These are phyloP conservation scores for Sitta europaea DNA, from an alignment of 2,113 vertebrate genomes.

Conservation along the genomic window DNA sequence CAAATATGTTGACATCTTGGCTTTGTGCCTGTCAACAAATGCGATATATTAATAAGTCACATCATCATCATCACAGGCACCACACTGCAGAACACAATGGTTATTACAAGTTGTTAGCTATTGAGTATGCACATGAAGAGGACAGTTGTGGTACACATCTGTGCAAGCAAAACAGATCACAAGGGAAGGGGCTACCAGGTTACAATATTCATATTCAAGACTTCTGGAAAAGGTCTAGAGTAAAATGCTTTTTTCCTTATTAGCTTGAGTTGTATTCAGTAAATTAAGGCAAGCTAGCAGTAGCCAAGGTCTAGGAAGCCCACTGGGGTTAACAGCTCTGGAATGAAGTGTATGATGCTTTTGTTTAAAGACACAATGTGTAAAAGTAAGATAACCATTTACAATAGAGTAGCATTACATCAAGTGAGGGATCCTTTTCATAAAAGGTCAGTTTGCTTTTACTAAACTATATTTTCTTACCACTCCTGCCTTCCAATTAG, in stretches of 20 bases:
- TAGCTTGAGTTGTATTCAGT: background rate
- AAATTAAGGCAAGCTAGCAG: background rate
- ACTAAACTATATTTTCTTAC: background rate
- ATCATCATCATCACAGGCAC: background rate
- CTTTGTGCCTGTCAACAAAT: background rate
- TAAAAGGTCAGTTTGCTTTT: background rate
- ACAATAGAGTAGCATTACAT: background rate
- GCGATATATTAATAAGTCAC: background rate
- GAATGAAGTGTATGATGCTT: background rate
- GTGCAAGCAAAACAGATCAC: background rate
- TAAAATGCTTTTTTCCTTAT: background rate
- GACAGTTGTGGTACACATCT: background rate
- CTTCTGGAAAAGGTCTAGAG: background rate
- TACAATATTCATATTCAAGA: background rate
- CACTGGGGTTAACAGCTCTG: background rate
- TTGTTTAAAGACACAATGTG: background rate
- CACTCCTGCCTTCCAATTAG: background rate
- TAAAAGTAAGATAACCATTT: background rate
- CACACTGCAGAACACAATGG: accelerated
- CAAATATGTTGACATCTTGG: background rate
- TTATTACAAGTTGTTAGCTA: background rate
- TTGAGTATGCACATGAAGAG: accelerated
- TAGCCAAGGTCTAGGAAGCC: background rate
- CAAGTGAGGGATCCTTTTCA: background rate
- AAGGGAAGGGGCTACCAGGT: background rate